Percentiles rank a stretch among this genome's conserved stretches.
phyloP scores from a whole-genome alignment of 2,797 vertebrate genomes.

The Eidolon dupreanum region DNA sequence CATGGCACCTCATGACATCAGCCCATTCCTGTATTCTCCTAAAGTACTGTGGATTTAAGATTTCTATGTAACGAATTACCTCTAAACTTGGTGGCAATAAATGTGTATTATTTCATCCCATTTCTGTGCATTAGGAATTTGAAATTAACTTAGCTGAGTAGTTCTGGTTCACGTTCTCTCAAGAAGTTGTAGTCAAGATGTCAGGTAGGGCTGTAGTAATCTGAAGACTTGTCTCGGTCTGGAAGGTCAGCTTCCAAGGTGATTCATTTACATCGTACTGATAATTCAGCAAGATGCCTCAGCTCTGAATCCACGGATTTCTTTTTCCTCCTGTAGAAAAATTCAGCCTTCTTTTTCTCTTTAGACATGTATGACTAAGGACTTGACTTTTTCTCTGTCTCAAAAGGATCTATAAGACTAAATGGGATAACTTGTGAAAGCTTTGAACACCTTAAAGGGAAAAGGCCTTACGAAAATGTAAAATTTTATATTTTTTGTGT shows the following conservation, averaged over 20 bases:
- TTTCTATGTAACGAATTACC: not conserved
- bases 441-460: not conserved
- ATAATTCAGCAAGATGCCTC: not conserved
- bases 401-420: not conserved
- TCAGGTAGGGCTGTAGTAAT: not conserved
- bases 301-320: not conserved
- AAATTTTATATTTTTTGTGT: not conserved
- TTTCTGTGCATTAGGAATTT: not conserved
- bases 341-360: not conserved
- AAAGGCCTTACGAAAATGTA: not conserved
- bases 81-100: not conserved
- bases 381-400: slow-evolving; percentile 34
- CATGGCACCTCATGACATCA: not conserved
- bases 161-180: not conserved
- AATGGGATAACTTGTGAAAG: not conserved
- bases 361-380: not conserved
- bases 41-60: not conserved
- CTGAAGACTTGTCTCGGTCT: not conserved
- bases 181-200: not conserved
- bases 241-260: not conserved
- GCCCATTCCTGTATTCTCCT: not conserved
- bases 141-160: not conserved
- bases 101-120: not conserved
- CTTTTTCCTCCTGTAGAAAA: not conserved
- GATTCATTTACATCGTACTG: not conserved